Base-by-base conservation (phyloP, 2,113 vertebrate genomes). In the Nyctibius bracteatus region DNA sequence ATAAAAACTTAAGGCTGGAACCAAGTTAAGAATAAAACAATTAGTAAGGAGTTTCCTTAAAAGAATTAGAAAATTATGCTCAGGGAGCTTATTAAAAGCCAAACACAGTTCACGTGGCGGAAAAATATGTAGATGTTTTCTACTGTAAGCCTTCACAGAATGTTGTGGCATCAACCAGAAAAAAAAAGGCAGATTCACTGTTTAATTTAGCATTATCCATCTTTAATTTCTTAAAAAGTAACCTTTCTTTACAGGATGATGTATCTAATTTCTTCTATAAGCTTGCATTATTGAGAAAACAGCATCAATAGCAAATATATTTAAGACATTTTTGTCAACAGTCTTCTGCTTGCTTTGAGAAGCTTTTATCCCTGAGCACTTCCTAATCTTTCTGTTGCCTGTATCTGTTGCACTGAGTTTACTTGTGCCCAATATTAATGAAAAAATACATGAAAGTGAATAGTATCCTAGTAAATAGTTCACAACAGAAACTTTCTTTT, bases 121-220 rank as follows among this genome's bases (percentile, higher is more conserved):
- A 97, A 97, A 95, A 96, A 57, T 63, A 97, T 82, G 33, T 65
- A 85, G 18, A 22, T 94, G 20, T 89, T 87, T 94, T 96, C 89
- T 94, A 47, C 68, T 92, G 27, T 87, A 97, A 97, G 79, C 90
- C 73, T 97, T 92, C 79, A 77, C 82, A 81, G 71, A 96, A 96
- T 97, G 79, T 97, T 97, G 96, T 97, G 25, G 96, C 1, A 92
- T 98, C 80, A 81, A 94, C 83, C 97, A 98, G 95, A 96, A 98
- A 95, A 97, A 70, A 62, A 59, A 82, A 88, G 54, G 72, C 85
- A 89, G 68, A 68, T 96, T 97, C 84, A n/a, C 77, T 97, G 90
- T 98, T 97, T 97, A 97, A 96, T 73, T 90, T 79, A 68, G 39
- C 21, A n/a, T 44, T 90, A 65, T 74, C 74, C 94, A 82, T 97